phyloP scores from a whole-genome alignment of 2,888 invertebrate species.

The Villa cingulata region DNA sequence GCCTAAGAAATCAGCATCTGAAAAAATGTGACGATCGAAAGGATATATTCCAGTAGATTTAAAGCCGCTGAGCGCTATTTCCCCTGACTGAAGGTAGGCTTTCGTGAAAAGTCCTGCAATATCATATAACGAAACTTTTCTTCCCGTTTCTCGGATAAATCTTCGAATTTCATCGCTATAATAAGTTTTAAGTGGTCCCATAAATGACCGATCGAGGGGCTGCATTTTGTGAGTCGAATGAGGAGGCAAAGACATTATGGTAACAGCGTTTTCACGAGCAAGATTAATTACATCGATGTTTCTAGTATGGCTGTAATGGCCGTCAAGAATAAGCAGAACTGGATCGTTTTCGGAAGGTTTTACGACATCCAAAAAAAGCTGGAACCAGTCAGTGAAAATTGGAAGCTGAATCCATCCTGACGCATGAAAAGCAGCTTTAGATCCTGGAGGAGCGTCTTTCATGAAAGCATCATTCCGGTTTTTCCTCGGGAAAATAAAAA shows the following conservation, averaged over 20 bases:
- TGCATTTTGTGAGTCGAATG: slow-evolving; percentile 10
- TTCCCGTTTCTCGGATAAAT: slow-evolving; percentile 8
- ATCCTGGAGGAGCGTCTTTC: slow-evolving; percentile 7
- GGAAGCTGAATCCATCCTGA: neutral
- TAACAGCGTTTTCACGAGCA: slow-evolving; percentile 8
- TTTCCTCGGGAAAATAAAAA: slow-evolving; percentile 1
- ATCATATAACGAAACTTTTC: slow-evolving; percentile 10
- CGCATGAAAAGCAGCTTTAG: slow-evolving; percentile 2
- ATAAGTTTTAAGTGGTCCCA: slow-evolving; percentile 12
- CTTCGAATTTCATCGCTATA: slow-evolving; percentile 12
- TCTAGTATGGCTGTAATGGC: too few relatives aligned
- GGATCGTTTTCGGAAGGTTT: slow-evolving; percentile 11
- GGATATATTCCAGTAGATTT: slow-evolving; percentile 12
- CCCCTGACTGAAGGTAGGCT: slow-evolving; percentile 11
- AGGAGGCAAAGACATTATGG: slow-evolving; percentile 12
- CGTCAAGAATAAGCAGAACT: slow-evolving; percentile 13
- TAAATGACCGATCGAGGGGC: slow-evolving; percentile 12
- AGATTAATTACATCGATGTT: slow-evolving; percentile 11
- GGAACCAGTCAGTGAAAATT: neutral
- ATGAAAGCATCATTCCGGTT: slow-evolving; percentile 1
- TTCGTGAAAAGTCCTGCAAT: slow-evolving; percentile 8
- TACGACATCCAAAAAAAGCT: neutral
- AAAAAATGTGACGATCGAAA: slow-evolving; percentile 11
- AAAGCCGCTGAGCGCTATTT: slow-evolving; percentile 12
- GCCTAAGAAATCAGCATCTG: slow-evolving; percentile 12